phyloP scores from a whole-genome alignment of 23 tunicate species.

The Phallusia fumigata region DNA sequence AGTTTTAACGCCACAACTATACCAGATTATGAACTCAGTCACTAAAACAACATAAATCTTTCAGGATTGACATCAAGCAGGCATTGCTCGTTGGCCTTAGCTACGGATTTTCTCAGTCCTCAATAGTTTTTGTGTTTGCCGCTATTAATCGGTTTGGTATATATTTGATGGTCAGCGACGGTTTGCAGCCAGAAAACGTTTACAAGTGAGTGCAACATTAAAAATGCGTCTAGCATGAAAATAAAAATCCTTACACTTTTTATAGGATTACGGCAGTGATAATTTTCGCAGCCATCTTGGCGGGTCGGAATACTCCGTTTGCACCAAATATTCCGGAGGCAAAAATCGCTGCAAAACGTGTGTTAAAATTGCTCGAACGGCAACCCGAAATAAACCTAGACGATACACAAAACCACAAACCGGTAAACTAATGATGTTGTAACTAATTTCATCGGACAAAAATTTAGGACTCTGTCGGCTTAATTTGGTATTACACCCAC shows the following conservation, averaged over 20 bases:
- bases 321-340: neutral
- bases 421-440: neutral
- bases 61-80: neutral
- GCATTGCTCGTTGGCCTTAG: neutral
- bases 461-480: neutral
- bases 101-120: neutral
- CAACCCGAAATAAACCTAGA: neutral
- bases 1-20: too few relatives aligned
- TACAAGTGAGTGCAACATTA: neutral
- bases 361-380: neutral
- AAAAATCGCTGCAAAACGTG: neutral
- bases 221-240: too few relatives aligned
- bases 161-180: neutral
- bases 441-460: too few relatives aligned
- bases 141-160: neutral
- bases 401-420: neutral
- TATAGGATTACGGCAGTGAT: neutral
- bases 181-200: neutral
- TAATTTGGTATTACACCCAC: too few relatives aligned
- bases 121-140: neutral
- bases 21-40: too few relatives aligned
- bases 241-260: neutral
- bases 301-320: neutral
- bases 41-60: neutral
- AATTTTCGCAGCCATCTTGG: constrained; percentile 7